A percentile compares a stretch with the other conserved stretches of the same genome.
Conservation (phyloP, 2,797 vertebrate genomes). For the Sebastes oblongus region DNA sequence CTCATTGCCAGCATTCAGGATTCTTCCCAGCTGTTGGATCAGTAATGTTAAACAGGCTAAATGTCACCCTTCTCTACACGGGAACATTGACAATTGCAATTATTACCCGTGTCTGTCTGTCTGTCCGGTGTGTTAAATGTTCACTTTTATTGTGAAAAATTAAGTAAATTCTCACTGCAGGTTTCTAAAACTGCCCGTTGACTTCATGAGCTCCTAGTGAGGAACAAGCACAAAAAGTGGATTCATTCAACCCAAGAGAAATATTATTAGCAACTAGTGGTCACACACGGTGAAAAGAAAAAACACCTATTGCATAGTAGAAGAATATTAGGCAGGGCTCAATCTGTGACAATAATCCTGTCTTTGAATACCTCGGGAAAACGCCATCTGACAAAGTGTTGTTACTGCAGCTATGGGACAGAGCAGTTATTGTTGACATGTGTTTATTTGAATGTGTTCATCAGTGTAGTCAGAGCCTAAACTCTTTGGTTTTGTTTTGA, state of each 20-base stretch:
- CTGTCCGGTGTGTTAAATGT: not conserved
- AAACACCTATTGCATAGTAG: constrained; percentile 75
- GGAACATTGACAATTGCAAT: not conserved
- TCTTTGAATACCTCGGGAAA: constrained; percentile 31
- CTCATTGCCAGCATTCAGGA: constrained; percentile 56
- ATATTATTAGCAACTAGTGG: constrained; percentile 29
- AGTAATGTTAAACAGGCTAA: not conserved
- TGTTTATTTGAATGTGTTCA: not conserved
- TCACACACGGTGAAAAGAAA: constrained; percentile 35
- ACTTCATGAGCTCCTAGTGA: constrained; percentile 31
- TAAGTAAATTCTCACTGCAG: not conserved
- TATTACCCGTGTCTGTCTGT: constrained; percentile 11
- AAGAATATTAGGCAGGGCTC: constrained; percentile 55
- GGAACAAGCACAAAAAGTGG: constrained; percentile 17
- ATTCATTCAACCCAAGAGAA: constrained; percentile 30
- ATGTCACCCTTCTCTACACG: not conserved
- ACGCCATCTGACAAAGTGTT: not conserved
- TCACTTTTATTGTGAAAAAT: not conserved
- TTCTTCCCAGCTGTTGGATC: constrained; percentile 16
- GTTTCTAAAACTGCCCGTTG: constrained; percentile 4
- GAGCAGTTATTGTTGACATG: not conserved
- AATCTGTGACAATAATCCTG: constrained; percentile 29
- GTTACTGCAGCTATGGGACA: constrained; percentile 5
- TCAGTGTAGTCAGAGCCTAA: constrained; percentile 15
- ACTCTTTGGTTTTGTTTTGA: constrained; percentile 39